Base-by-base conservation (phyloP, 2,888 invertebrate genomes). In the Lasioglossum malachurum region DNA sequence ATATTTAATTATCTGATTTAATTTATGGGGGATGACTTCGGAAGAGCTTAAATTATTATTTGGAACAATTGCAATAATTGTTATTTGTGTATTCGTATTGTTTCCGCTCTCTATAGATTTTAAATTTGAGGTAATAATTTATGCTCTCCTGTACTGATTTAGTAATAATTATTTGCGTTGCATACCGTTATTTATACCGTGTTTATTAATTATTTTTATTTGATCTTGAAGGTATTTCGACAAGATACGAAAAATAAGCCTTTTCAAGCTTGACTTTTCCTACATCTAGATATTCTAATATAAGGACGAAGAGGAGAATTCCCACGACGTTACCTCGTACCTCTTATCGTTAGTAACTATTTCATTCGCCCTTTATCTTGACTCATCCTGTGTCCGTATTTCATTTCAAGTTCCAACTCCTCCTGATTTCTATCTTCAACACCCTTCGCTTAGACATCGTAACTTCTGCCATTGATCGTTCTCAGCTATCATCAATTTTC, bases 351-450 rank as follows among this genome's bases (percentile, higher is more conserved):
- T 69, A 38, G 69, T 35, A 35, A 67, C 35, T 69, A 69, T 69
- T 38, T 69, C 69, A 69, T 69, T 38, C 69, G 69, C 69, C 35
- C 35, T 69, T 69, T 69, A 69, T 69, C 69, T 38, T 35, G 38
- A 23, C 38, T 69, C 23, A 69, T 69, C 69, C 69, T 69, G 38
- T 35, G 38, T 69, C 35, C 69, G 23, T 35, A 38, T 69, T 35
- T 38, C 69, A 69, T 38, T 69, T 35, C 35, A 69, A 69, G 38
- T 69, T 23, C 69, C 69, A 69, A 19, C 69, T 69, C 23, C 35
- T 23, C 35, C 69, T 69, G 69, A 69, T 69, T 69, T 69, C 38
- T 69, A 69, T 69, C 69, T 38, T 35, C 69, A 38, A 69, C 69
- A 38, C 38, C 38, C 69, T 69, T 38, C 69, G 69, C 38, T 38